A percentile compares a stretch with the other conserved stretches of the same genome.
phyloP scores from a whole-genome alignment of 2,888 invertebrate species.

The Crossocerus cetratus region DNA sequence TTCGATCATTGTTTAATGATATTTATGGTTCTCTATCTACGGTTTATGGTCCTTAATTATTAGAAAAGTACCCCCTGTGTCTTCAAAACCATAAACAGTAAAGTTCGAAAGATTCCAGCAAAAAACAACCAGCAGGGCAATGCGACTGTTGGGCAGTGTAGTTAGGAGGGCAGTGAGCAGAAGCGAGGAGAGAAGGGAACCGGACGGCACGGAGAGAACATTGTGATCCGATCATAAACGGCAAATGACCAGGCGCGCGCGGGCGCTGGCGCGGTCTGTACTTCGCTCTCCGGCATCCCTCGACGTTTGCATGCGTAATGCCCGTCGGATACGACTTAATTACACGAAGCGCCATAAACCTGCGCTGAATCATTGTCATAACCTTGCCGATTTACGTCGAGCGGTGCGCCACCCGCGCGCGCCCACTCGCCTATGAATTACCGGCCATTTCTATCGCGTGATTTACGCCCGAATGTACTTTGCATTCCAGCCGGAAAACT shows the following conservation, averaged over 20 bases:
- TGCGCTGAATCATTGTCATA: constrained; percentile 67
- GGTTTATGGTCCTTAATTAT: too few relatives aligned
- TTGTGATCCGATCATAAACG: constrained; percentile 34
- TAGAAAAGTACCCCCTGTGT: too few relatives aligned
- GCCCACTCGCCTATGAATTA: constrained; percentile 66
- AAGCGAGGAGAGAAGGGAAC: constrained; percentile 4
- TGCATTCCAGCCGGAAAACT: constrained; percentile 59
- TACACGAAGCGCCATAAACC: constrained; percentile 65
- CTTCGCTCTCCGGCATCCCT: neutral
- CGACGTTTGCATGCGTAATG: constrained; percentile 51
- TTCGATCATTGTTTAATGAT: too few relatives aligned
- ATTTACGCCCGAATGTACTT: constrained; percentile 67
- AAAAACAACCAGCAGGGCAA: too few relatives aligned
- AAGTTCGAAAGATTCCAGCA: too few relatives aligned
- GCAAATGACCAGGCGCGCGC: constrained; percentile 9
- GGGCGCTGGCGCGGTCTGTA: constrained; percentile 12
- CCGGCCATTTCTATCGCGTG: constrained; percentile 62
- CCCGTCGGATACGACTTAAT: constrained; percentile 61
- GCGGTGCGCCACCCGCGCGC: constrained; percentile 32
- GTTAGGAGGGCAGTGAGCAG: neutral
- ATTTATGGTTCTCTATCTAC: too few relatives aligned
- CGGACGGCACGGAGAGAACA: neutral
- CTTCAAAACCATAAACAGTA: too few relatives aligned
- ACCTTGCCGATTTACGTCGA: constrained; percentile 66
- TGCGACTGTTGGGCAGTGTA: too few relatives aligned